A percentile compares a stretch with the other conserved stretches of the same genome.
phyloP scores from a whole-genome alignment of 2,797 vertebrate genomes.

The Amphiprion clarkii region DNA sequence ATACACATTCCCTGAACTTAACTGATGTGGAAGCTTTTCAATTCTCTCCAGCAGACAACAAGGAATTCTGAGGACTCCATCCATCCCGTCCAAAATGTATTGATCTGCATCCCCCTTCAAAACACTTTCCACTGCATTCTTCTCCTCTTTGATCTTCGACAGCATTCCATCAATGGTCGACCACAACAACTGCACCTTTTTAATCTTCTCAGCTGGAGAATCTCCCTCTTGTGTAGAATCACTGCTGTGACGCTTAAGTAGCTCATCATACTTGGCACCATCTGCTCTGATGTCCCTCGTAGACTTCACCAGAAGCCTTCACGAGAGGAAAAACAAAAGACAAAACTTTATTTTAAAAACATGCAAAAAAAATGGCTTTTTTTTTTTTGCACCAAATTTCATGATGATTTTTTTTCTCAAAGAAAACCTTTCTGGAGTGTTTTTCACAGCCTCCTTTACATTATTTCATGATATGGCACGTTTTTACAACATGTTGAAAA shows the following conservation, averaged over 20 bases:
- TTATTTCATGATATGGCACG: too few relatives aligned
- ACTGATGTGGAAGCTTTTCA: constrained; percentile 78
- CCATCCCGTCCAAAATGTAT: constrained; percentile 85
- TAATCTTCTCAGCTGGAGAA: constrained; percentile 73
- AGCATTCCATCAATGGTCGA: constrained; percentile 78
- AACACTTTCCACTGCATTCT: constrained; percentile 84
- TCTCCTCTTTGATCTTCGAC: constrained; percentile 82
- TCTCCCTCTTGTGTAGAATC: constrained; percentile 56
- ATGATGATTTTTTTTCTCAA: too few relatives aligned
- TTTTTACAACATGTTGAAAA: too few relatives aligned
- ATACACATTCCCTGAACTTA: constrained; percentile 85
- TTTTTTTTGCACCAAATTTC: too few relatives aligned
- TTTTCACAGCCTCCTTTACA: too few relatives aligned
- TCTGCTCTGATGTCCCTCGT: constrained; percentile 77
- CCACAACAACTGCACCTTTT: constrained; percentile 90
- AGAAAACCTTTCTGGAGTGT: too few relatives aligned
- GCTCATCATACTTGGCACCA: constrained; percentile 69
- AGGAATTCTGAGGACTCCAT: constrained; percentile 84
- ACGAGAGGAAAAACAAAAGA: neutral
- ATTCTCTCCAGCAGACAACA: constrained; percentile 79
- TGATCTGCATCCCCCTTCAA: constrained; percentile 78
- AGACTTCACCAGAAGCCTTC: constrained; percentile 80
- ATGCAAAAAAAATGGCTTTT: neutral
- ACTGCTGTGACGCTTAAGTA: constrained; percentile 78
- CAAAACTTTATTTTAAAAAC: neutral